These are phyloP conservation scores for Cynoglossus semilaevis DNA, from an alignment of 2,113 vertebrate genomes.

Conservation along the genomic window DNA sequence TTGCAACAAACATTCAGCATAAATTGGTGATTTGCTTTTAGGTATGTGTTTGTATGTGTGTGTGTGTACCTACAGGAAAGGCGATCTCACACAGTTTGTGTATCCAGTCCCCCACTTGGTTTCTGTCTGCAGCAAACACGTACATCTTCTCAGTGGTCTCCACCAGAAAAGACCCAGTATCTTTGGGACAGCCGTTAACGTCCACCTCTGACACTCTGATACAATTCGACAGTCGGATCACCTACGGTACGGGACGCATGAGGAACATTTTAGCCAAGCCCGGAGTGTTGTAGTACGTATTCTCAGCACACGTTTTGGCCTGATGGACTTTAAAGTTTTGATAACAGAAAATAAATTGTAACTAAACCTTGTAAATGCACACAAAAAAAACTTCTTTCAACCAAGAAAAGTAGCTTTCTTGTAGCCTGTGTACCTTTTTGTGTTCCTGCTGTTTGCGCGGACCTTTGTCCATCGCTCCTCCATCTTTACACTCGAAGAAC, in stretches of 20 bases:
- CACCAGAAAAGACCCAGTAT: constrained; percentile 82
- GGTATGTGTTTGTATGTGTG: too few relatives aligned
- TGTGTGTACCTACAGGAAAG: constrained; percentile 79
- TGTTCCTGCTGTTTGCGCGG: constrained; percentile 75
- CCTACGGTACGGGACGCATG: constrained; percentile 41
- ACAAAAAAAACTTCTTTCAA: too few relatives aligned
- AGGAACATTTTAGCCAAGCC: constrained; percentile 23
- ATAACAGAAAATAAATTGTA: too few relatives aligned
- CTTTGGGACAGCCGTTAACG: constrained; percentile 76
- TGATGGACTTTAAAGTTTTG: too few relatives aligned
- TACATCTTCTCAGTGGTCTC: constrained; percentile 86
- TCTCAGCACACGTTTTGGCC: too few relatives aligned
- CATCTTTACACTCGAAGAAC: constrained; percentile 81
- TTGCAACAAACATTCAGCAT: too few relatives aligned
- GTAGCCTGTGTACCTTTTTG: constrained; percentile 61
- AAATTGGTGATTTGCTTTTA: too few relatives aligned
- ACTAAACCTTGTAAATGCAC: too few relatives aligned
- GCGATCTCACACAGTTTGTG: constrained; percentile 83
- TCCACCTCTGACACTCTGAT: constrained; percentile 79
- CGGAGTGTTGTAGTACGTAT: background rate
- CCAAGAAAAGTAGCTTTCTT: too few relatives aligned
- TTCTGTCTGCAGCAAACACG: constrained; percentile 76
- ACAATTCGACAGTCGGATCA: constrained; percentile 85
- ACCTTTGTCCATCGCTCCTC: constrained; percentile 64
- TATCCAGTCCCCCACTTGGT: constrained; percentile 77